Evolutionary conservation across 2,113 vertebrate species (phyloP), one percentile per base, ranked within the genome.

Genomic region (Lampris incognitus): DNA sequence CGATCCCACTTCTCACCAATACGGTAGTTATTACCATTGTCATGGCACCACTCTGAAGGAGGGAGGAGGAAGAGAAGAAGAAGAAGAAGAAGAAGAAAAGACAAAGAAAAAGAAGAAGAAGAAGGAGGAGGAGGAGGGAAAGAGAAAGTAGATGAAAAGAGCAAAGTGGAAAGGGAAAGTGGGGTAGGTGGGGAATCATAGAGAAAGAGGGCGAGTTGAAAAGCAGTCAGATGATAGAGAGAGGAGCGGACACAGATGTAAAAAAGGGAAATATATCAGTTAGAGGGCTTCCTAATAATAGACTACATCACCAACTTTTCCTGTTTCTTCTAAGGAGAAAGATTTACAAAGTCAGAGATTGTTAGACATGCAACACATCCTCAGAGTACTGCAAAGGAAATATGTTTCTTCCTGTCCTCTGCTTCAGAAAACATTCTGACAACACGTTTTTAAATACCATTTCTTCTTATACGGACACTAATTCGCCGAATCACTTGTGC

Each of bases 1-100:
- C 96, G 94, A 80, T 98, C 96, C 98, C 98, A 99, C 88, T 97
- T 99, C 89, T 99, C 96, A 0, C 97, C 97, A 0, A 97, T 94
- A 76, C 95, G 96, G 79, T 98, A 97, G 94, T 98, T 99, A 8
- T 97, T 94, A 0, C 96, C 96, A 0, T 95, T 97, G 87, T 99
- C 97, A 0, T 98, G 96, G 87, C 98, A 99, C 98, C 98, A 99
- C 84, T 98, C 98, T 99, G 80, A 57, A 38, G 9, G 61, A 41
- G 38, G 50, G 56, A 62, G 38, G 37, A 57, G 52, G 37, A 38
- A 51, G 44, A 59, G 58, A 10, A 6, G 40, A 42, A 41, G 10
- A 56, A 52, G 24, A 58, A 1, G 8, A 2, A 5, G 9, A 1
- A 48, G 4, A 2, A 58, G 10, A 59, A 2, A 52, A 6, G n/a